Conservation (phyloP, 2,797 vertebrate species). For the Peromyscus eremicus region DNA sequence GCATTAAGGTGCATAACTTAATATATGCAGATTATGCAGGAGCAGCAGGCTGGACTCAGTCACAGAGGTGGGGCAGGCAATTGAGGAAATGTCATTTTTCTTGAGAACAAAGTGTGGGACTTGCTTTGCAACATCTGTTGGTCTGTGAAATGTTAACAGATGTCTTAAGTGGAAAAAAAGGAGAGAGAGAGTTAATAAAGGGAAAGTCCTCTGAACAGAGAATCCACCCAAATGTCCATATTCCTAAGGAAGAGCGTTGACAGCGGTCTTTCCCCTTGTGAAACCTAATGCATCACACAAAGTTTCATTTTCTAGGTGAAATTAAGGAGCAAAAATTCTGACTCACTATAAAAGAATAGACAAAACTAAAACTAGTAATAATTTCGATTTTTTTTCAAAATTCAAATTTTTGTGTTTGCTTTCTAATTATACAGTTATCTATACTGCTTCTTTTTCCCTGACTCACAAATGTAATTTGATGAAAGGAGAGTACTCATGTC, state of each 20-base stretch:
- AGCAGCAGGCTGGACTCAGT: constrained; percentile 72
- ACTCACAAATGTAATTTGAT: constrained; percentile 66
- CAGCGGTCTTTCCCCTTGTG: constrained; percentile 75
- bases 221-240: constrained; percentile 86
- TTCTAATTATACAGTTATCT: constrained; percentile 70
- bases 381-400: not conserved
- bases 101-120: constrained; percentile 84
- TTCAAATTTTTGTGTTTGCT: not conserved
- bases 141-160: constrained; percentile 88
- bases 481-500: constrained; percentile 44
- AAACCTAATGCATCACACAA: constrained; percentile 79
- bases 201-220: constrained; percentile 86
- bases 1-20: constrained; percentile 74
- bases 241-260: constrained; percentile 76
- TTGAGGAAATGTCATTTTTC: constrained; percentile 83
- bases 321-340: constrained; percentile 77
- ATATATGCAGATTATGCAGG: constrained; percentile 83
- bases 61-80: constrained; percentile 78
- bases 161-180: constrained; percentile 85
- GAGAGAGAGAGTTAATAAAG: constrained; percentile 80
- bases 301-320: constrained; percentile 78
- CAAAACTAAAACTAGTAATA: constrained; percentile 60
- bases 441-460: constrained; percentile 61
- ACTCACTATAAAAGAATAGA: constrained; percentile 74
- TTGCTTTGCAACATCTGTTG: constrained; percentile 87